Conservation (phyloP, 2,888 invertebrate genomes). For the Lagria hirta region DNA sequence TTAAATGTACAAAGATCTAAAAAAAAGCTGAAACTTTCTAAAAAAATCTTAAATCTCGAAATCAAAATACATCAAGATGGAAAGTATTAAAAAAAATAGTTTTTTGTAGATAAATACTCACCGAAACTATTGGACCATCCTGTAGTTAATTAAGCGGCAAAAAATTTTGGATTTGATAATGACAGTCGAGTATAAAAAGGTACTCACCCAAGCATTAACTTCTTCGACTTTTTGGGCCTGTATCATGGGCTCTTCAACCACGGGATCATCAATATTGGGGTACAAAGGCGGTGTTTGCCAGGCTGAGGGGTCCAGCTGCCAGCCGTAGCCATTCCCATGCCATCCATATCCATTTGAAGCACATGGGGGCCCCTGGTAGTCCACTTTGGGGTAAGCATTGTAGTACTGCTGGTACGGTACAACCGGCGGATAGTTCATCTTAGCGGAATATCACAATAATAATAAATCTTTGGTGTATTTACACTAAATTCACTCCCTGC, state of each 20-base stretch:
- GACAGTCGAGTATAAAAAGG: neutral
- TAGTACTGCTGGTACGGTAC: constrained; percentile 49
- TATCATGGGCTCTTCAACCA: constrained; percentile 47
- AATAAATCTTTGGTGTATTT: constrained; percentile 17
- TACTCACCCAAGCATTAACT: constrained; percentile 50
- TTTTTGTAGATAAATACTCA: constrained; percentile 5
- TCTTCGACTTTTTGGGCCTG: constrained; percentile 47
- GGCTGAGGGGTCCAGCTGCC: constrained; percentile 50
- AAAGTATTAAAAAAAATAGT: too few relatives aligned
- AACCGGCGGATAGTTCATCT: constrained; percentile 32
- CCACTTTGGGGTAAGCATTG: constrained; percentile 50
- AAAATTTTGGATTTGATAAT: too few relatives aligned
- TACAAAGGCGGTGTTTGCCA: constrained; percentile 45
- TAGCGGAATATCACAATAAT: constrained; percentile 3
- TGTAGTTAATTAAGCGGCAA: too few relatives aligned
- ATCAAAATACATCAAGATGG: too few relatives aligned
- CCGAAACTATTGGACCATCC: constrained; percentile 8
- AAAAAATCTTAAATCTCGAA: too few relatives aligned
- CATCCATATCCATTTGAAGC: constrained; percentile 53
- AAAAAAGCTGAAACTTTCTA: too few relatives aligned
- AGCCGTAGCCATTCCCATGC: constrained; percentile 54
- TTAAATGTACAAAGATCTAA: too few relatives aligned
- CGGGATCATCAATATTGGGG: constrained; percentile 34
- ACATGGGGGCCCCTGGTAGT: constrained; percentile 49
- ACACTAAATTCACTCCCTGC: neutral